A percentile compares a stretch with the other conserved stretches of the same genome.
Conservation (phyloP, 2,888 invertebrate species). For the Esperia sulphurella region DNA sequence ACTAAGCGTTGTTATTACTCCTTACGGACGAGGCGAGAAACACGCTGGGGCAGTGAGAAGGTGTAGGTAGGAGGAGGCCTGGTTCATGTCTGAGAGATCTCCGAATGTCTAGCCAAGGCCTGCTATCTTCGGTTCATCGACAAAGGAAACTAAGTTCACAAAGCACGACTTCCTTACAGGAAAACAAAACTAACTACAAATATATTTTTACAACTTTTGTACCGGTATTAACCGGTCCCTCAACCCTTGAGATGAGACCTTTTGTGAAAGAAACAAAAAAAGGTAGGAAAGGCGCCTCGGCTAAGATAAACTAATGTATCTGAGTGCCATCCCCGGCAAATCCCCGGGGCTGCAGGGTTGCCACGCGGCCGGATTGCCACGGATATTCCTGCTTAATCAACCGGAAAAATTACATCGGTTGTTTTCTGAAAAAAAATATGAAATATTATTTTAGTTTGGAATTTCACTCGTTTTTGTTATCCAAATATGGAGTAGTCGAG, state of each 20-base stretch:
- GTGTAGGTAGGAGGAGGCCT: no score
- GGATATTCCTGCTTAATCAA: neutral
- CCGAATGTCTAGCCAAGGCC: no score
- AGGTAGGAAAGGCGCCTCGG: neutral
- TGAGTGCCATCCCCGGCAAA: constrained; percentile 8
- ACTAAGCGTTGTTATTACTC: no score
- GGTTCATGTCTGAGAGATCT: no score
- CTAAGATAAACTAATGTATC: constrained; percentile 16
- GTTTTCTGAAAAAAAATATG: neutral
- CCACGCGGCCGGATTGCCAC: neutral
- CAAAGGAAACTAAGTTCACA: no score
- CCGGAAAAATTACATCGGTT: neutral
- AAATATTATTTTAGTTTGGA: neutral
- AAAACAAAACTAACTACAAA: neutral
- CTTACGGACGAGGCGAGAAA: no score
- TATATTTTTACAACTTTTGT: neutral
- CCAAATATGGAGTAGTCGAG: no score
- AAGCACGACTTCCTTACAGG: no score
- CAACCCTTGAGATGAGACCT: neutral
- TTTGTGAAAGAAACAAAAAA: constrained; percentile 4
- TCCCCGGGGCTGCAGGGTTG: constrained; percentile 3
- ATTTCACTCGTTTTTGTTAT: no score
- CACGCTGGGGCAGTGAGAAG: no score
- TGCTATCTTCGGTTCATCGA: no score
- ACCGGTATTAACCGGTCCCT: constrained; percentile 5